A percentile compares a stretch with the other conserved stretches of the same genome.
Conservation (phyloP, 2,113 vertebrate species). For the Nyctereutes procyonoides region DNA sequence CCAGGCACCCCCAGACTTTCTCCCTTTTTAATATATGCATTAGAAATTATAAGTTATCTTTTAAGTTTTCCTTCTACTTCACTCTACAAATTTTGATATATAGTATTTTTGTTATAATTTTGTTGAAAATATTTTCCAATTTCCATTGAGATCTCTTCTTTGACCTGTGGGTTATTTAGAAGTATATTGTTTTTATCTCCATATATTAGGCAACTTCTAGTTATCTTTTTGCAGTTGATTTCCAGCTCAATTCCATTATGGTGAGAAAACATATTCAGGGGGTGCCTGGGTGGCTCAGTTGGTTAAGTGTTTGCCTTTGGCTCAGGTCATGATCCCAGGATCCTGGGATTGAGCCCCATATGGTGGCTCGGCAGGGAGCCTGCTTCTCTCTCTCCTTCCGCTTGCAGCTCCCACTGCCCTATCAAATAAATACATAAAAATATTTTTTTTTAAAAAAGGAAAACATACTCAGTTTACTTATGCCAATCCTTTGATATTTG, state of each 20-base stretch:
- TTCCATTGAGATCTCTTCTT: neutral
- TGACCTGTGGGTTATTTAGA: neutral
- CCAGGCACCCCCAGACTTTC: neutral
- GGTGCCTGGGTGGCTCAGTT: no score
- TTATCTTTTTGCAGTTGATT: slow-evolving; percentile 21
- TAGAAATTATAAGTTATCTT: neutral
- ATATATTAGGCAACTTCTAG: neutral
- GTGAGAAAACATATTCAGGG: neutral
- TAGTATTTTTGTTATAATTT: slow-evolving; percentile 22
- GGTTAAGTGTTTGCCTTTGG: no score
- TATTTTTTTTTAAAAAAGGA: no score
- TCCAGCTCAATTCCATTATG: slow-evolving; percentile 19
- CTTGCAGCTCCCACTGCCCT: no score
- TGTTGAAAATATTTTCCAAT: neutral
- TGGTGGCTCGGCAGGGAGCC: no score
- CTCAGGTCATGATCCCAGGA: no score
- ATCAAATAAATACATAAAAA: no score
- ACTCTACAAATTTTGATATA: neutral
- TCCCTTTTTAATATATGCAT: neutral
- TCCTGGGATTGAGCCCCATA: no score
- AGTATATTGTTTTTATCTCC: neutral
- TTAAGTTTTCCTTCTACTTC: neutral
- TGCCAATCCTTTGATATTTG: neutral
- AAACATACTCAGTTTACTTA: neutral
- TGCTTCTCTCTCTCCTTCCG: no score